Conservation (phyloP, 2,888 invertebrate species). For the Scaptomyza cyrtandrae region DNA sequence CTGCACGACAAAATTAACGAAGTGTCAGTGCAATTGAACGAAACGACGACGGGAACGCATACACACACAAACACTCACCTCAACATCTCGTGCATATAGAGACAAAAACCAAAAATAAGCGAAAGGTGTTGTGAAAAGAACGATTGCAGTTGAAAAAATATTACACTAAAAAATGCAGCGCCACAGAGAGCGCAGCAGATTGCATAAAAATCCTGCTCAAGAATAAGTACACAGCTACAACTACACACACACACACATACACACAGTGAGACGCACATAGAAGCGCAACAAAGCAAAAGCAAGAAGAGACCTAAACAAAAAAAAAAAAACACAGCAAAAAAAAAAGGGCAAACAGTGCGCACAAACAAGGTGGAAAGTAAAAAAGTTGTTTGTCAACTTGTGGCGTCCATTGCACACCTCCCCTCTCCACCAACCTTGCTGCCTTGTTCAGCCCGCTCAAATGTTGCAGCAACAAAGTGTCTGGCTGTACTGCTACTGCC, state of each 20-base stretch:
- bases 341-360: slow-evolving; percentile 61
- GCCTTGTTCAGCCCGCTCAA: slow-evolving; percentile 48
- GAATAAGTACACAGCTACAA: slow-evolving; percentile 57
- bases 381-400: slow-evolving; percentile 84
- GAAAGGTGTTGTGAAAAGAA: slow-evolving; percentile 39
- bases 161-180: slow-evolving; percentile 43
- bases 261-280: slow-evolving; percentile 25
- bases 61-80: slow-evolving; percentile 21
- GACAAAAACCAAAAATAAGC: slow-evolving; percentile 19
- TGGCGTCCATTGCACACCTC: slow-evolving; percentile 71
- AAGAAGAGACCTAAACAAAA: slow-evolving; percentile 26
- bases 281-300: slow-evolving; percentile 48
- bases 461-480: slow-evolving; percentile 81
- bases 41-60: slow-evolving; percentile 47
- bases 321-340: slow-evolving; percentile 17
- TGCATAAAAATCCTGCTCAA: slow-evolving; percentile 74
- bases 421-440: not conserved
- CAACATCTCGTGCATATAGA: slow-evolving; percentile 14
- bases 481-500: slow-evolving; percentile 68
- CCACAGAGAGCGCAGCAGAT: slow-evolving; percentile 40
- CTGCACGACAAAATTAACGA: slow-evolving; percentile 70
- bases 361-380: slow-evolving; percentile 76
- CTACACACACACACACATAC: slow-evolving; percentile 14
- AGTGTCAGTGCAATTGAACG: slow-evolving; percentile 72
- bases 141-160: slow-evolving; percentile 18